Evolutionary conservation across 30 jellyfish, hydroid and myxozoan species (phyloP).

Genomic region (Morbakka virulenta): DNA sequence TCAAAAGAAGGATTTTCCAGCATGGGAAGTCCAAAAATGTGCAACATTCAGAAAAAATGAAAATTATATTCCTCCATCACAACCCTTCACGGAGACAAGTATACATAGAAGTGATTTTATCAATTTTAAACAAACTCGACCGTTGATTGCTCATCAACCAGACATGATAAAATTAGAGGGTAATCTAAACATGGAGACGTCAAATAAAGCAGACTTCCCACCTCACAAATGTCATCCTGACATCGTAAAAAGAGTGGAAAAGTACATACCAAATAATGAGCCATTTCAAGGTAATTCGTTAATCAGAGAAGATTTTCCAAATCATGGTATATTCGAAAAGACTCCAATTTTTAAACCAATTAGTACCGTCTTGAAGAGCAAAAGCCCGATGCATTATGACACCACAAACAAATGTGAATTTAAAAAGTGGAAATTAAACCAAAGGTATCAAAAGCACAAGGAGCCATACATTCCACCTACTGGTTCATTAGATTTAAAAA

Average conservation of each 20-base stretch:
- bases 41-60: conserved; percentile 14
- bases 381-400: conserved; percentile 24
- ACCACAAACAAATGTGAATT: conserved; percentile 53
- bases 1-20: conserved; percentile 32
- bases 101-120: conserved; percentile 51
- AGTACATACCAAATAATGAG: conserved; percentile 37
- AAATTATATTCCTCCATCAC: conserved; percentile 54
- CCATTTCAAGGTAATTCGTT: conserved; percentile 56
- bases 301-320: conserved; percentile 34
- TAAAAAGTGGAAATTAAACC: conserved; percentile 45
- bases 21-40: conserved; percentile 10
- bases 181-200: conserved; percentile 31
- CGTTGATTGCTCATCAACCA: conserved; percentile 54
- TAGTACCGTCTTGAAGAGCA: conserved; percentile 42
- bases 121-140: conserved; percentile 42
- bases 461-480: conserved; percentile 36
- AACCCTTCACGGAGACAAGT: conserved; percentile 52
- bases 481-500: conserved; percentile 39
- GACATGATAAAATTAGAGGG: conserved; percentile 36
- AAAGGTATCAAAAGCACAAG: conserved; percentile 14
- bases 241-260: conserved; percentile 18
- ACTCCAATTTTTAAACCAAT: conserved; percentile 48
- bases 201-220: conserved; percentile 31
- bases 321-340: conserved; percentile 21
- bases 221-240: conserved; percentile 17